Evolutionary conservation across 2,797 vertebrate genomes (phyloP), one percentile per base, ranked within the genome.

Genomic region (Pagetopsis macropterus): DNA sequence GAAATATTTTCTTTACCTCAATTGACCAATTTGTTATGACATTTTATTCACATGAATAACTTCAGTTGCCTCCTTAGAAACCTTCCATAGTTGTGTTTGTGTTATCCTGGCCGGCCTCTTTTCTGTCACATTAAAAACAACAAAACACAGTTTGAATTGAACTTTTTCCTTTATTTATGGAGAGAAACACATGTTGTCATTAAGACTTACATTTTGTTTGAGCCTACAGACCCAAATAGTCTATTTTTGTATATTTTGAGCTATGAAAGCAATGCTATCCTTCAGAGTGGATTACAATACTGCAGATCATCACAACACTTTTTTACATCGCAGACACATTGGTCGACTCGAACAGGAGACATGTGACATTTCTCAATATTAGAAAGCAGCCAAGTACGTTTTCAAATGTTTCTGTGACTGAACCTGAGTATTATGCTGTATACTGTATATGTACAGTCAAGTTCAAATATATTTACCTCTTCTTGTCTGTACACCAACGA

Each of bases 151-250:
- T 84, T 94, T 94, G 88, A 95, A 93, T 89, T 93, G 88, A 78
- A 78, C 1, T 37, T 91, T 88, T 86, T 90, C 87, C 86, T 95
- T 94, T 96, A 94, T 95, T 96, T 83, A 91, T 84, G 87, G 87
- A 92, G 94, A 93, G 88, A 94, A 94, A 95, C 94, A 95, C 94
- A 93, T 94, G 91, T 97, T 97, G 98, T 99, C 98, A 97, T 97
- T 96, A 95, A 96, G 97, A 99, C 98, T 99, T 99, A 99, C 97
- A 96, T 98, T 98, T 98, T 96, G 94, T 98, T 99, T 98, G 98
- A 97, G 97, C 94, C 95, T 92, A 96, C 93, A 92, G 97, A 97
- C 98, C 95, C 98, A 99, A 99, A 98, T 95, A 95, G 87, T 94
- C 92, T 84, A 89, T 96, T 94, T 85, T 85, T 81, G 51, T 89